phyloP scores from a whole-genome alignment of 2,797 vertebrate species.

The Brachyrhaphis roseni region DNA sequence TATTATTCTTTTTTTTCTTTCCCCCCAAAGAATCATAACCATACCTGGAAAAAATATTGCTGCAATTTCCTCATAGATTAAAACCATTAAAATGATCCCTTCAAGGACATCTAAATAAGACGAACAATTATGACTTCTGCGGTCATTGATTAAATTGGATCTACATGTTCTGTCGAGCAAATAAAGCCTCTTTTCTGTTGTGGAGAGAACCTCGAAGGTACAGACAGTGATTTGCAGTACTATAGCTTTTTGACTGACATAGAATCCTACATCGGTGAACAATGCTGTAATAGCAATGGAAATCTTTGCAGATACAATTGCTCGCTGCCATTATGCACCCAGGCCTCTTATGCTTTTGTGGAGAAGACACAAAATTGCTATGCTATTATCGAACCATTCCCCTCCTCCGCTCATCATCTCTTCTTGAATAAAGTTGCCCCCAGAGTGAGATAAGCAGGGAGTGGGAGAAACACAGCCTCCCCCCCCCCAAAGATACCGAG shows the following conservation, averaged over 20 bases:
- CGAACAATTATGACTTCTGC: constrained; percentile 53
- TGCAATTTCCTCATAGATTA: constrained; percentile 57
- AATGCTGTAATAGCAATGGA: constrained; percentile 70
- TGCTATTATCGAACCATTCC: constrained; percentile 68
- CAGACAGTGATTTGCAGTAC: constrained; percentile 46
- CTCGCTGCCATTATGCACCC: constrained; percentile 70
- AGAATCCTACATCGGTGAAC: constrained; percentile 63
- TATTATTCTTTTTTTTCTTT: constrained; percentile 14
- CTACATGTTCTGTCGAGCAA: constrained; percentile 40
- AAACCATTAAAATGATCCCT: constrained; percentile 55
- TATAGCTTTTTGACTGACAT: constrained; percentile 68
- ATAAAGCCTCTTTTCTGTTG: constrained; percentile 40
- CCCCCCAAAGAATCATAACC: constrained; percentile 32
- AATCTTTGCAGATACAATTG: constrained; percentile 75
- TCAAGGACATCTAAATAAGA: constrained; percentile 55
- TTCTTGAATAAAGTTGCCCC: constrained; percentile 68
- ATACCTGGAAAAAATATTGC: constrained; percentile 42
- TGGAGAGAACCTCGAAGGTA: constrained; percentile 37
- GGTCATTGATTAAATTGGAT: constrained; percentile 59
- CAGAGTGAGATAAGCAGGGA: constrained; percentile 50
- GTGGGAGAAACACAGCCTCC: constrained; percentile 24
- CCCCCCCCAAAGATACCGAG: constrained; percentile 25
- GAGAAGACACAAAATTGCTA: constrained; percentile 69
- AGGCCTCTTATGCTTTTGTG: constrained; percentile 71
- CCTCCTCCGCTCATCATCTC: constrained; percentile 61